Conservation (phyloP, 1,140 invertebrate genomes). For the Dryas iulia region DNA sequence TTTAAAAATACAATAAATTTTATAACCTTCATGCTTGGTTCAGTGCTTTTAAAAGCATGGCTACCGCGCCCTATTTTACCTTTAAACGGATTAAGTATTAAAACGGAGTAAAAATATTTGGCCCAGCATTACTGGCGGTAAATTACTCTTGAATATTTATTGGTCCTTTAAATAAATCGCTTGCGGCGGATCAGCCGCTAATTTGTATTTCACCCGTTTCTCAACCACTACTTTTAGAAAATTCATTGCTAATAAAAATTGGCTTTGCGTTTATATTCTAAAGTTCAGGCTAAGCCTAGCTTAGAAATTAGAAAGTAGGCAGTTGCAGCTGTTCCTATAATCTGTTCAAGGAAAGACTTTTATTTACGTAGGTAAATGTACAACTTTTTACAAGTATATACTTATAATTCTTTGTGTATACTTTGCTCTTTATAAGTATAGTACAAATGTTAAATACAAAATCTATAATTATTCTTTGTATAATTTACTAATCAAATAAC, state of each 20-base stretch:
- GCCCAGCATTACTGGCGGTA: conserved; percentile 55
- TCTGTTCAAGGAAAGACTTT: too few relatives aligned
- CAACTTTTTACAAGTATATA: too few relatives aligned
- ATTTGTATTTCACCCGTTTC: conserved; percentile 52
- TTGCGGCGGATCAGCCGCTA: conserved; percentile 59
- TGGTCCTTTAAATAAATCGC: conserved; percentile 75
- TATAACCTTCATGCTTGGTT: background rate
- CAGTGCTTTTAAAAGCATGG: background rate
- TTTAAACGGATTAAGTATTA: background rate
- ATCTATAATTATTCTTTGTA: too few relatives aligned
- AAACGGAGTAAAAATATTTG: conserved; percentile 55
- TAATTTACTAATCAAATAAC: too few relatives aligned
- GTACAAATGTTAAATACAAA: too few relatives aligned
- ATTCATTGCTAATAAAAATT: background rate
- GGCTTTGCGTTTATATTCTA: background rate
- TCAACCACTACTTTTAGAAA: background rate
- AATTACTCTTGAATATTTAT: conserved; percentile 78
- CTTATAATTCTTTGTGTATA: too few relatives aligned
- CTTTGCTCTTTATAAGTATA: too few relatives aligned
- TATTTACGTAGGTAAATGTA: too few relatives aligned
- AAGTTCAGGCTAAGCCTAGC: background rate
- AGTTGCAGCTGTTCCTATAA: too few relatives aligned
- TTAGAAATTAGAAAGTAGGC: too few relatives aligned
- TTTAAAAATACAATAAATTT: background rate
- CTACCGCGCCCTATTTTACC: background rate